These are phyloP conservation scores for Styela clava DNA, from an alignment of 23 tunicate genomes.

Conservation along the genomic window DNA sequence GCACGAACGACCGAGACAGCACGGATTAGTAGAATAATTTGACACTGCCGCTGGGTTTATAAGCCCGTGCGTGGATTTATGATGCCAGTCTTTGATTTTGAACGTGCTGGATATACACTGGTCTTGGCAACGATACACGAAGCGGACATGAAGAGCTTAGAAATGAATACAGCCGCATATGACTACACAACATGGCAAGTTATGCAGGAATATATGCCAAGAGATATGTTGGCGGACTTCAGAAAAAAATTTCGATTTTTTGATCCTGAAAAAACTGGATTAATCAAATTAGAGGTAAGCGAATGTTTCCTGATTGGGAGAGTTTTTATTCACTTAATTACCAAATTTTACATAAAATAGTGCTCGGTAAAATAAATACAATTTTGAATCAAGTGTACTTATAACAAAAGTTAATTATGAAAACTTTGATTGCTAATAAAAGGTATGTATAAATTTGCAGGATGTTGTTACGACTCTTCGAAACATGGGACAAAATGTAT, in stretches of 20 bases:
- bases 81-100: neutral
- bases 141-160: neutral
- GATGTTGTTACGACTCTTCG: slow-evolving; percentile 7
- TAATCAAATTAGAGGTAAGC: slow-evolving; percentile 15
- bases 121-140: neutral
- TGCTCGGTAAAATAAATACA: no score
- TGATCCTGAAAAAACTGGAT: slow-evolving; percentile 11
- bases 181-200: slow-evolving; percentile 28
- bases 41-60: neutral
- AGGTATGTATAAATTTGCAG: no score
- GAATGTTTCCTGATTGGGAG: neutral
- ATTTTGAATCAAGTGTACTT: no score
- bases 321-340: neutral
- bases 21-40: neutral
- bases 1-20: neutral
- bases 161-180: neutral
- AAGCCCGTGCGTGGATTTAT: neutral
- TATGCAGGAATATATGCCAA: slow-evolving; percentile 19
- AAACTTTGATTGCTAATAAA: no score
- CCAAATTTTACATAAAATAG: no score
- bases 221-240: neutral
- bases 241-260: neutral
- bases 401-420: no score
- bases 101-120: neutral
- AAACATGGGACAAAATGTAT: slow-evolving; percentile 6